phyloP scores from a whole-genome alignment of 1,140 invertebrate genomes.

The Aleiodes sp. region DNA sequence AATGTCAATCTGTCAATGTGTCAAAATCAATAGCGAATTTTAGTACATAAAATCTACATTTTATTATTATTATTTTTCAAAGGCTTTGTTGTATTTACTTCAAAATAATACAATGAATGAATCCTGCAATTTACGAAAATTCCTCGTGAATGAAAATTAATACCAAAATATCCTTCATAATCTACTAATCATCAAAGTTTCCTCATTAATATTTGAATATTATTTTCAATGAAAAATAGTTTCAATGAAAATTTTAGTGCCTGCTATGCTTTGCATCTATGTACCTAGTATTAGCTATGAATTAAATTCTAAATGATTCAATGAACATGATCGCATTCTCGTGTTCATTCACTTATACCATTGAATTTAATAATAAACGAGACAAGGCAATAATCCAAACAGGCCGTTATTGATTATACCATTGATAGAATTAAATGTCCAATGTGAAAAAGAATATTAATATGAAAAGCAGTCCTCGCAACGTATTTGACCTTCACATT shows the following conservation, averaged over 20 bases:
- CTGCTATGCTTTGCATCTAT: conserved; percentile 26
- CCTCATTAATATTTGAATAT: too few species aligned
- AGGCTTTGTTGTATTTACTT: too few species aligned
- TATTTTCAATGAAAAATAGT: not conserved
- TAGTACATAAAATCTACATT: too few species aligned
- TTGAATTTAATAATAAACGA: not conserved
- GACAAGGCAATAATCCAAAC: not conserved
- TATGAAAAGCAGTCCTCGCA: conserved; percentile 27
- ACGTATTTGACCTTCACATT: not conserved
- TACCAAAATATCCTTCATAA: not conserved
- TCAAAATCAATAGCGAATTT: too few species aligned
- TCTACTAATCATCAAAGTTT: not conserved
- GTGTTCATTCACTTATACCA: not conserved
- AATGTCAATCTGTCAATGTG: not conserved
- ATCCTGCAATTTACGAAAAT: too few species aligned
- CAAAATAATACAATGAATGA: too few species aligned
- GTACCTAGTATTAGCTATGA: conserved; percentile 20
- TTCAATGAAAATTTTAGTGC: conserved; percentile 15
- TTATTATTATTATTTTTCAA: too few species aligned
- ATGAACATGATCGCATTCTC: conserved; percentile 23
- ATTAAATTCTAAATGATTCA: not conserved
- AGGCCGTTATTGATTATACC: too few species aligned
- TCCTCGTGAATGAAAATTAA: too few species aligned
- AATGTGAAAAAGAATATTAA: not conserved
- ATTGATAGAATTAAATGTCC: not conserved